A percentile compares a stretch with the other conserved stretches of the same genome.
phyloP scores from a whole-genome alignment of 2,888 invertebrate genomes.

The Thalpophila matura region DNA sequence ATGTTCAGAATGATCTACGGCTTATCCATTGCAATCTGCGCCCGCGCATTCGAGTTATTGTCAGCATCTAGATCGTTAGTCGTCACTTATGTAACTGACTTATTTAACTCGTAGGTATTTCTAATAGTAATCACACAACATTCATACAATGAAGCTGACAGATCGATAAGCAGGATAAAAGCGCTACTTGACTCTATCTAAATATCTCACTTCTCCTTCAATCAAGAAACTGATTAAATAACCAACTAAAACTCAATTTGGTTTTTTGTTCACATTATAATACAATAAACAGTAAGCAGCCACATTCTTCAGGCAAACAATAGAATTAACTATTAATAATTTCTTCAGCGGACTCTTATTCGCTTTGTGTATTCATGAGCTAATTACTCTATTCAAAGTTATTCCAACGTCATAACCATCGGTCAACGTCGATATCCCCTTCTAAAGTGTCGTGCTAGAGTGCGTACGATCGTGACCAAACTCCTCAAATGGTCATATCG shows the following conservation, averaged over 20 bases:
- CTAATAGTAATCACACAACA: constrained; percentile 55
- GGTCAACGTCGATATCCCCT: constrained; percentile 85
- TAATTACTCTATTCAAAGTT: constrained; percentile 89
- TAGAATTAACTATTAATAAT: constrained; percentile 78
- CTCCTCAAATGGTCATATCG: constrained; percentile 85
- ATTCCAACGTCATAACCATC: constrained; percentile 89
- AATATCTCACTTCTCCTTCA: constrained; percentile 42
- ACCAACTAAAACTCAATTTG: constrained; percentile 37
- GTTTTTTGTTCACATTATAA: constrained; percentile 61
- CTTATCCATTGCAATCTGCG: constrained; percentile 59
- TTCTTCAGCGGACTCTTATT: constrained; percentile 74
- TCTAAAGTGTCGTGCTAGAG: constrained; percentile 80
- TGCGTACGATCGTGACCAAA: constrained; percentile 86
- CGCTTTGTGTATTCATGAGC: constrained; percentile 83
- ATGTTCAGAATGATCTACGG: constrained; percentile 49
- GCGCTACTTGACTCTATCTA: constrained; percentile 51
- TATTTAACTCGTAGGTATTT: constrained; percentile 52
- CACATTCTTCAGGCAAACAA: constrained; percentile 73
- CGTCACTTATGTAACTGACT: constrained; percentile 59
- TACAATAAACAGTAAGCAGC: constrained; percentile 70
- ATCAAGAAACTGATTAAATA: constrained; percentile 43
- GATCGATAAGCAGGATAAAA: constrained; percentile 52
- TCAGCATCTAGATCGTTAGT: constrained; percentile 50
- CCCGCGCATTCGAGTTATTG: constrained; percentile 52
- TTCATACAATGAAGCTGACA: constrained; percentile 58